Evolutionary conservation across 1,140 invertebrate species (phyloP).

Genomic region (Sinella curviseta): DNA sequence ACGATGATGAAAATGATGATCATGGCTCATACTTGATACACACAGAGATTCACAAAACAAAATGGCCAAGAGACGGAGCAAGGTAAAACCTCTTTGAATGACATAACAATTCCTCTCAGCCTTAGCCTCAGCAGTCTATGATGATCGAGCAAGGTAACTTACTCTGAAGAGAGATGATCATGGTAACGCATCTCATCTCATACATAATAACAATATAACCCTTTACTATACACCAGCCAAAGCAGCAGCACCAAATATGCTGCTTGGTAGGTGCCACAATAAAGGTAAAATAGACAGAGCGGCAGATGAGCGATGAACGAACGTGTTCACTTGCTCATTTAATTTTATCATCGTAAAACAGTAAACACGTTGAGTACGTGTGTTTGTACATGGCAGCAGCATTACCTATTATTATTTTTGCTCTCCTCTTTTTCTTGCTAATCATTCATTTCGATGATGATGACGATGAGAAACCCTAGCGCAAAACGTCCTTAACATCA

Average conservation of each 20-base stretch:
- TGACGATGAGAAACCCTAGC: slow-evolving; percentile 1
- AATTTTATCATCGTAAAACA: too few relatives aligned
- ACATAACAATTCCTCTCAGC: slow-evolving; percentile 16
- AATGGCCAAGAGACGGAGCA: slow-evolving; percentile 25
- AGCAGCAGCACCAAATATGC: too few relatives aligned
- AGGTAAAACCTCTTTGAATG: slow-evolving; percentile 19
- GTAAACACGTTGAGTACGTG: too few relatives aligned
- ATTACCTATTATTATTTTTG: too few relatives aligned
- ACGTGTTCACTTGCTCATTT: too few relatives aligned
- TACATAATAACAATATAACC: too few relatives aligned
- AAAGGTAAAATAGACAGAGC: too few relatives aligned
- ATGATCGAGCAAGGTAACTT: slow-evolving; percentile 18
- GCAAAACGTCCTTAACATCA: slow-evolving; percentile 21
- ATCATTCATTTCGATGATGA: not conserved
- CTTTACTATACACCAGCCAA: too few relatives aligned
- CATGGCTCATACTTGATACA: not conserved
- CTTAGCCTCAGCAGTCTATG: not conserved
- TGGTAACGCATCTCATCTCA: not conserved
- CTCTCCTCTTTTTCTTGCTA: not conserved
- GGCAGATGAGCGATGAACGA: too few relatives aligned
- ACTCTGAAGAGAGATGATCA: not conserved
- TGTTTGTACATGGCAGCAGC: too few relatives aligned
- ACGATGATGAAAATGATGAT: not conserved
- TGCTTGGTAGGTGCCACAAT: too few relatives aligned
- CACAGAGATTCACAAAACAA: not conserved